Conservation (phyloP, 2,888 invertebrate genomes). For the Archips crataeganus region DNA sequence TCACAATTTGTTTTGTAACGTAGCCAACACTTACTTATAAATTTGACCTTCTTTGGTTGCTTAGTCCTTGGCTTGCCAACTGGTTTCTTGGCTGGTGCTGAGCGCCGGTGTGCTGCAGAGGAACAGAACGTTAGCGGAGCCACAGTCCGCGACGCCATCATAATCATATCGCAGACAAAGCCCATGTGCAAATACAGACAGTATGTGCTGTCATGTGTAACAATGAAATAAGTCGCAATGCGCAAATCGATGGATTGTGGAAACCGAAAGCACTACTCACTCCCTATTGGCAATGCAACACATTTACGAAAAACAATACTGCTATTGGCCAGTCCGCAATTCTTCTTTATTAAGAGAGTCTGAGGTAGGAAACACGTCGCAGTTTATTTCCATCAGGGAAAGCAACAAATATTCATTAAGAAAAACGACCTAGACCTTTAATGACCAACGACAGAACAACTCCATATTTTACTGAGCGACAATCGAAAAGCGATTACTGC, state of each 20-base stretch:
- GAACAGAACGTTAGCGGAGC: slow-evolving; percentile 57
- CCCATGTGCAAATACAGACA: slow-evolving; percentile 11
- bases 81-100: slow-evolving; percentile 92
- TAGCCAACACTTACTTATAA: slow-evolving; percentile 92
- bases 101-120: slow-evolving; percentile 76
- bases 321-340: background rate
- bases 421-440: slow-evolving; percentile 29
- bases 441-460: slow-evolving; percentile 41
- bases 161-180: slow-evolving; percentile 33
- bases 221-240: slow-evolving; percentile 5
- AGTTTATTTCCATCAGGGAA: slow-evolving; percentile 35
- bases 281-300: slow-evolving; percentile 12
- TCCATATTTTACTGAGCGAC: slow-evolving; percentile 60
- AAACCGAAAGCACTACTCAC: background rate
- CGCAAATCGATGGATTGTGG: slow-evolving; percentile 17
- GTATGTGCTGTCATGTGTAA: background rate
- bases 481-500: slow-evolving; percentile 72
- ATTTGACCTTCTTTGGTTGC: slow-evolving; percentile 96
- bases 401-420: slow-evolving; percentile 35
- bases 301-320: background rate
- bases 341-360: slow-evolving; percentile 30
- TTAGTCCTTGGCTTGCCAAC: slow-evolving; percentile 92
- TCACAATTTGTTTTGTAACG: background rate
- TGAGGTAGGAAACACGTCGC: slow-evolving; percentile 12
- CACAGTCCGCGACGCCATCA: slow-evolving; percentile 3